phyloP scores from a whole-genome alignment of 1,140 invertebrate species.

The Trialeurodes vaporariorum region DNA sequence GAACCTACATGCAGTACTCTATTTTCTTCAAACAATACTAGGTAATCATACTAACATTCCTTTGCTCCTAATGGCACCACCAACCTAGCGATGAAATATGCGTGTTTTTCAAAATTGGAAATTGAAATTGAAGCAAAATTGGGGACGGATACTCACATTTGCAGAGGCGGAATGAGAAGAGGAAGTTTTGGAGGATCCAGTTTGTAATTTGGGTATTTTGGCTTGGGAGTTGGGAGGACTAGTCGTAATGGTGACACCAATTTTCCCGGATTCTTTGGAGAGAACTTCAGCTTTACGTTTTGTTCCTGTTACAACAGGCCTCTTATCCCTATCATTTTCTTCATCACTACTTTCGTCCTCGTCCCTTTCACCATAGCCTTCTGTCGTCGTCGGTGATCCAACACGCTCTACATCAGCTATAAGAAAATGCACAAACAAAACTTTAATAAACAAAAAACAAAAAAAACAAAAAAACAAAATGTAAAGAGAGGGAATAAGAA shows the following conservation, averaged over 20 bases:
- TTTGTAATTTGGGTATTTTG: slow-evolving; percentile 35
- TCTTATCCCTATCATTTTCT: slow-evolving; percentile 19
- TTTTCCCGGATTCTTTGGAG: slow-evolving; percentile 70
- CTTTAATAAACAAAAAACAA: too few relatives aligned
- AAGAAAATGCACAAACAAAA: too few relatives aligned
- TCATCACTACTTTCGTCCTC: slow-evolving; percentile 14
- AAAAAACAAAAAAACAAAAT: too few relatives aligned
- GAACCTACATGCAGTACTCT: too few relatives aligned
- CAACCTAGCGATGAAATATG: too few relatives aligned
- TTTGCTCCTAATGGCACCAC: too few relatives aligned
- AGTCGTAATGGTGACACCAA: slow-evolving; percentile 75
- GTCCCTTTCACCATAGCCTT: not conserved
- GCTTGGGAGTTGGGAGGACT: slow-evolving; percentile 46
- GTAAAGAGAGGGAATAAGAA: too few relatives aligned
- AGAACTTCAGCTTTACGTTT: slow-evolving; percentile 76
- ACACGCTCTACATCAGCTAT: not conserved
- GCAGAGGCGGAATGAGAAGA: not conserved
- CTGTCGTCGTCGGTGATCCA: not conserved
- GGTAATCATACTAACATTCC: too few relatives aligned
- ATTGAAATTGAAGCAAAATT: too few relatives aligned
- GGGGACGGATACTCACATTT: slow-evolving; percentile 4
- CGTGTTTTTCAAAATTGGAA: too few relatives aligned
- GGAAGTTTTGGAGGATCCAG: not conserved
- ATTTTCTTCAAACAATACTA: too few relatives aligned
- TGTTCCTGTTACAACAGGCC: slow-evolving; percentile 33